Conservation (phyloP, 2,797 vertebrate genomes). For the Prunella strophiata region DNA sequence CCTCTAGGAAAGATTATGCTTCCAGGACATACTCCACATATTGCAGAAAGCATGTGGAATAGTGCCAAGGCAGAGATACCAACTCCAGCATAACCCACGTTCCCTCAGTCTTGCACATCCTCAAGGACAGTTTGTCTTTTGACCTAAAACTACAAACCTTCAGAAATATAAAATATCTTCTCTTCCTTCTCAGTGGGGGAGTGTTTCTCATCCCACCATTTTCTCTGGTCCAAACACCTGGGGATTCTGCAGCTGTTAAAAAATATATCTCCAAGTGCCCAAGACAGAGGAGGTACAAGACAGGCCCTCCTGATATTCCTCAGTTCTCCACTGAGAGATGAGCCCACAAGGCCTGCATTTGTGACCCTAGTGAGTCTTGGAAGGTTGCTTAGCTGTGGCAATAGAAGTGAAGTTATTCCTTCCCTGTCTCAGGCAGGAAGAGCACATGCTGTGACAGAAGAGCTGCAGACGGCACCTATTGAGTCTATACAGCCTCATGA, state of each 20-base stretch:
- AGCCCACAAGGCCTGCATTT: not conserved
- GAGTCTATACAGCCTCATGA: not conserved
- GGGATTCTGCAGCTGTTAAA: not conserved
- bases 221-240: not conserved
- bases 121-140: constrained; percentile 67
- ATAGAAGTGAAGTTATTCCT: not conserved
- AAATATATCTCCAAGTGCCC: not conserved
- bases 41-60: constrained; percentile 69
- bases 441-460: constrained; percentile 2
- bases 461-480: not conserved
- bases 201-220: not conserved
- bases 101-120: constrained; percentile 34
- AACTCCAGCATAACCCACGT: constrained; percentile 59
- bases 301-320: not conserved
- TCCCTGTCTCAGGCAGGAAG: not conserved
- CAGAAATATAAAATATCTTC: not conserved
- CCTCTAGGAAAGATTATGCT: constrained; percentile 74
- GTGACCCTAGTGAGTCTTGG: not conserved
- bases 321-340: not conserved
- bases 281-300: not conserved
- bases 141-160: constrained; percentile 20
- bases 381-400: not conserved
- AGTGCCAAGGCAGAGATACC: constrained; percentile 66
- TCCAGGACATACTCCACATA: constrained; percentile 74
- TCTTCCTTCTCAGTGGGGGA: not conserved